phyloP scores from a whole-genome alignment of 2,888 invertebrate species.

The Tetrapedia diversipes region DNA sequence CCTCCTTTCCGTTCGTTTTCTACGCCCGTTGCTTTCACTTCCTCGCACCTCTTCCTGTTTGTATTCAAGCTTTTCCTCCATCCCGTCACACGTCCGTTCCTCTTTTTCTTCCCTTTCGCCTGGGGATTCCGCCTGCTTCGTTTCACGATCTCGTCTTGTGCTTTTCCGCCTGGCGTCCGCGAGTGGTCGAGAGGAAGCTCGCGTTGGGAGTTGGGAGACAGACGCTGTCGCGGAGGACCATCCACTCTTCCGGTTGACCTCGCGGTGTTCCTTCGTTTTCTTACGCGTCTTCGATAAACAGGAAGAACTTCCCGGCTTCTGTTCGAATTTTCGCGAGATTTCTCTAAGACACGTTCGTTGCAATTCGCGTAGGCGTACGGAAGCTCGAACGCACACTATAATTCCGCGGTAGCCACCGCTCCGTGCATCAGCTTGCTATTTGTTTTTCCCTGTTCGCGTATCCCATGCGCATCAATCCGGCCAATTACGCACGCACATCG shows the following conservation, averaged over 20 bases:
- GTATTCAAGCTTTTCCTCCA: not conserved
- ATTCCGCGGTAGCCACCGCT: too few relatives aligned
- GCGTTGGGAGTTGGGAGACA: too few relatives aligned
- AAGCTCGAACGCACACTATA: not conserved
- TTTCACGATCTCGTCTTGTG: not conserved
- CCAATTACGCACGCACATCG: conserved; percentile 12
- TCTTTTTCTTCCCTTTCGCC: not conserved
- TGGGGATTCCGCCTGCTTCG: not conserved
- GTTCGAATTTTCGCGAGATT: not conserved
- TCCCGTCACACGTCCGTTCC: not conserved
- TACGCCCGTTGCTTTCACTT: conserved; percentile 11
- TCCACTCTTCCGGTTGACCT: not conserved
- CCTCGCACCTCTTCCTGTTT: conserved; percentile 3
- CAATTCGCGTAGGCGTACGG: not conserved
- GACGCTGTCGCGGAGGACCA: not conserved
- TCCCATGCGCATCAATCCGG: not conserved
- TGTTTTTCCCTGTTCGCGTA: not conserved
- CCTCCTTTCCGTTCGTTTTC: not conserved
- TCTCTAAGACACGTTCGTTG: not conserved
- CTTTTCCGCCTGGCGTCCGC: not conserved
- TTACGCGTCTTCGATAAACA: not conserved
- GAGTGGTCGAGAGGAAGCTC: too few relatives aligned
- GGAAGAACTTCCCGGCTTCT: too few relatives aligned
- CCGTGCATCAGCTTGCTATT: not conserved
- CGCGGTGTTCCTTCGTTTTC: not conserved